These are phyloP conservation scores for Acanthiza pusilla DNA, from an alignment of 2,797 vertebrate species.

Conservation along the genomic window DNA sequence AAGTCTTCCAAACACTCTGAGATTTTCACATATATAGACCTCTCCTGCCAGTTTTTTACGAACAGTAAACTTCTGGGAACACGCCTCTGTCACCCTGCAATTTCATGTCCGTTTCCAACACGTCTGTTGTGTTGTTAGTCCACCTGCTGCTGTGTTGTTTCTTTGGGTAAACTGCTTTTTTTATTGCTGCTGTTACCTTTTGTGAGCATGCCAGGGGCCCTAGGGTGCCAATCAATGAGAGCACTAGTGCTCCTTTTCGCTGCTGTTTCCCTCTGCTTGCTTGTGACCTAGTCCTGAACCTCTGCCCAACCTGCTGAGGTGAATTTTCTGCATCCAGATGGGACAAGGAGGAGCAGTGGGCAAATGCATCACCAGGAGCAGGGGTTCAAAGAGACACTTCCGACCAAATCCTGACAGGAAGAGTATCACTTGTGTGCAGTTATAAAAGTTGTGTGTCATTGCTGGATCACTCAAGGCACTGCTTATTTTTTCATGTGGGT, in stretches of 20 bases:
- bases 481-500: background rate
- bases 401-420: background rate
- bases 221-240: background rate
- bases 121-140: background rate
- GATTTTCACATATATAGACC: background rate
- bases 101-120: background rate
- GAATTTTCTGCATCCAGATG: background rate
- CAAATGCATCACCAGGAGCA: background rate
- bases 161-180: background rate
- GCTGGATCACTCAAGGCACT: background rate
- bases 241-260: background rate
- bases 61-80: background rate
- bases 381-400: background rate
- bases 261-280: background rate
- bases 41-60: background rate
- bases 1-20: background rate
- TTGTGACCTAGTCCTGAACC: conserved; percentile 9
- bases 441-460: background rate
- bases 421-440: background rate
- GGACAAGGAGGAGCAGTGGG: background rate
- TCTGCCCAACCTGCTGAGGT: background rate
- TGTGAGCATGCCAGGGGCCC: background rate
- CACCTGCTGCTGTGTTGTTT: background rate
- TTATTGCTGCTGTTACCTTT: background rate
- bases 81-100: background rate